These are phyloP conservation scores for Quadroppia sp. DNA, from an alignment of 2,888 invertebrate genomes.

Conservation along the genomic window DNA sequence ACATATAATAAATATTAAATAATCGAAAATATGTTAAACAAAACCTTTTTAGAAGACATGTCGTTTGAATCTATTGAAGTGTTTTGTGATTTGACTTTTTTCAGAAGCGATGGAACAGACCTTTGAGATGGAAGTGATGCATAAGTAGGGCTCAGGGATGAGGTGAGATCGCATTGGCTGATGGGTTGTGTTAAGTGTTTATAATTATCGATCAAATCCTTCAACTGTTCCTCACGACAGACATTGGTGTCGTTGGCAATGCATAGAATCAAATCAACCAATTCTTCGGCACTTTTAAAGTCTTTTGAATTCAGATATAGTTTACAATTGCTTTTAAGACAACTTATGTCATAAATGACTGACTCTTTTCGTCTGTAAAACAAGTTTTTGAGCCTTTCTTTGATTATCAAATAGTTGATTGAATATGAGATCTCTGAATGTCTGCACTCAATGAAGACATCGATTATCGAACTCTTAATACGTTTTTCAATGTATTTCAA, in stretches of 20 bases:
- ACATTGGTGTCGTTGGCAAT: background rate
- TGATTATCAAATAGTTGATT: background rate
- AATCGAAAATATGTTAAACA: no score
- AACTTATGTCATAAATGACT: background rate
- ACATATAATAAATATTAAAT: no score
- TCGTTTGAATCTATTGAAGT: no score
- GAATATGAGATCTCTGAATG: background rate
- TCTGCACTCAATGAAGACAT: background rate
- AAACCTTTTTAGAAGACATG: no score
- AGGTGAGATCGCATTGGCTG: no score
- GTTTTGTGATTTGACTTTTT: no score
- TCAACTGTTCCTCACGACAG: background rate
- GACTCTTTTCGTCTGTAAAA: background rate
- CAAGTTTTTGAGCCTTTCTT: conserved; percentile 5
- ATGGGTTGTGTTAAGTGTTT: background rate
- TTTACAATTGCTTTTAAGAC: background rate
- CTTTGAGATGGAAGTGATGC: no score
- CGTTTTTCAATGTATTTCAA: background rate
- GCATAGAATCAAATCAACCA: background rate
- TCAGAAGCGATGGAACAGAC: no score
- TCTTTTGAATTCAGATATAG: background rate
- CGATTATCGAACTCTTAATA: background rate
- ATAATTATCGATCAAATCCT: background rate
- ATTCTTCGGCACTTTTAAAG: background rate
- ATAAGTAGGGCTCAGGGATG: no score